phyloP scores from a whole-genome alignment of 2,888 invertebrate genomes.

The Hydropsyche betteni region DNA sequence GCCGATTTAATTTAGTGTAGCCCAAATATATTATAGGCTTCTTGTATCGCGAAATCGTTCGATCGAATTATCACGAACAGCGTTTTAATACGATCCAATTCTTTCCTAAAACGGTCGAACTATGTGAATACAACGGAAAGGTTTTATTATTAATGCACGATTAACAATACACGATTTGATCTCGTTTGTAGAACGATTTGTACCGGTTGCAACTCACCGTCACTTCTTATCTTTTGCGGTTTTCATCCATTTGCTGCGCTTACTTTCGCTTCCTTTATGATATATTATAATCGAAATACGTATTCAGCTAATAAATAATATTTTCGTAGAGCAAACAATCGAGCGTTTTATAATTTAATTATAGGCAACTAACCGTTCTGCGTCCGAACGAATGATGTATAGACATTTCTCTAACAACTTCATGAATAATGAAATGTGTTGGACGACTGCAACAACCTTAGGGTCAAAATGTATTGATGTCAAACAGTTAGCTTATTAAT shows the following conservation, averaged over 20 bases:
- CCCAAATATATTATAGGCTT: too few species aligned
- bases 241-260: neutral
- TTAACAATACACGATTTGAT: conserved; percentile 34
- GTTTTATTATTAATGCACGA: conserved; percentile 41
- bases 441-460: neutral
- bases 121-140: conserved; percentile 27
- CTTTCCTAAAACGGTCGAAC: conserved; percentile 22
- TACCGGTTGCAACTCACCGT: conserved; percentile 4
- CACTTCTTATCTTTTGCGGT: conserved; percentile 9
- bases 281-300: neutral
- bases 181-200: conserved; percentile 19
- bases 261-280: conserved; percentile 31
- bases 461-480: conserved; percentile 14
- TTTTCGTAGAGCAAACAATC: neutral
- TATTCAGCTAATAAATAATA: neutral
- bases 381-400: neutral
- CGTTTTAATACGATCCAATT: conserved; percentile 28
- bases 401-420: neutral
- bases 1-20: too few species aligned
- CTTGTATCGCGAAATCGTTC: neutral
- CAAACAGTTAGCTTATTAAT: conserved; percentile 28
- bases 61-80: conserved; percentile 9
- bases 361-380: neutral
- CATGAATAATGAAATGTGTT: conserved; percentile 23
- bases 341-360: conserved; percentile 9